These are phyloP conservation scores for Eubasilissa regina DNA, from an alignment of 1,140 invertebrate species.

Conservation along the genomic window DNA sequence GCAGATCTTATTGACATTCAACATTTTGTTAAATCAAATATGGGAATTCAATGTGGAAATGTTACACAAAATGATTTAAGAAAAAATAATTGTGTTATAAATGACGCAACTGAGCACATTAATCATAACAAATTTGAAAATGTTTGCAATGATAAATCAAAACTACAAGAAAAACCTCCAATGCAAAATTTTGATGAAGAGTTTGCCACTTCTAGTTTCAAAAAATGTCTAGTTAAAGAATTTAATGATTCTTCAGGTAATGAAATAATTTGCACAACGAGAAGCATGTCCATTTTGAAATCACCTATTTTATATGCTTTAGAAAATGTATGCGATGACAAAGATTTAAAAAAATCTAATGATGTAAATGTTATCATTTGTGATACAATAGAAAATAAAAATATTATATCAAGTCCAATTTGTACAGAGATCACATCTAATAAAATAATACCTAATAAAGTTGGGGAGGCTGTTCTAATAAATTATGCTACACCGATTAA, in stretches of 20 bases:
- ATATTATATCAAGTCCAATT: background rate
- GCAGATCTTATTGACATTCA: too few species aligned
- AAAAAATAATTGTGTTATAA: background rate
- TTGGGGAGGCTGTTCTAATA: background rate
- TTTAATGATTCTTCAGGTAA: constrained; percentile 7
- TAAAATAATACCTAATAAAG: background rate
- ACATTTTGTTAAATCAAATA: too few species aligned
- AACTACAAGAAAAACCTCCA: background rate
- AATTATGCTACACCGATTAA: constrained; percentile 1
- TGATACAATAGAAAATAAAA: background rate
- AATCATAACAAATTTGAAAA: too few species aligned
- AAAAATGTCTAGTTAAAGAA: constrained; percentile 12
- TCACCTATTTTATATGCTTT: background rate
- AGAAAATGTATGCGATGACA: background rate
- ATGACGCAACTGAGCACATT: background rate
- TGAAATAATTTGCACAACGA: constrained; percentile 12
- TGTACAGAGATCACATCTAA: background rate
- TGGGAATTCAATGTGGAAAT: too few species aligned
- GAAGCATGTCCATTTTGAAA: constrained; percentile 39
- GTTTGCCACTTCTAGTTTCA: constrained; percentile 10
- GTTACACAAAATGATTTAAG: too few species aligned
- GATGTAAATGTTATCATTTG: background rate
- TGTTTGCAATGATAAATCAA: background rate
- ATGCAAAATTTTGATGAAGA: background rate
- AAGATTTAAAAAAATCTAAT: background rate